Evolutionary conservation across 2,797 vertebrate genomes (phyloP).

Genomic region (Salmo trutta): DNA sequence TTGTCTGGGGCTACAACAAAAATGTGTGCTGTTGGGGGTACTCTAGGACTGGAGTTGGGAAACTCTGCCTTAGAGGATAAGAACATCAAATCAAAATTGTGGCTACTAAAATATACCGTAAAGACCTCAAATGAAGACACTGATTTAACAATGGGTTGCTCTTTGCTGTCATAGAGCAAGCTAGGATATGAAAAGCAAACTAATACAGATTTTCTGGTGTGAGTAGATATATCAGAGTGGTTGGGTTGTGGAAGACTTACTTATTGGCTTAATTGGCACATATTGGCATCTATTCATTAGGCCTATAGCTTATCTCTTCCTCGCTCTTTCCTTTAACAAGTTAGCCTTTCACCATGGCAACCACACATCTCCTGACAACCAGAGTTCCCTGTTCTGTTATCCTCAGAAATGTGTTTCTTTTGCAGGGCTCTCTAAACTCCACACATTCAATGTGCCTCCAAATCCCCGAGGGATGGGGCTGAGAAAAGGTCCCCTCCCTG

Average conservation of each 20-base stretch:
- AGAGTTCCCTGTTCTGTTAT: neutral
- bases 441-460: neutral
- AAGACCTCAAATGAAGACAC: too few relatives aligned
- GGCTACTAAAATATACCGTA: too few relatives aligned
- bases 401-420: neutral
- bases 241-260: too few relatives aligned
- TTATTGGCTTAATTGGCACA: too few relatives aligned
- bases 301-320: neutral
- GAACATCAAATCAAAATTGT: neutral
- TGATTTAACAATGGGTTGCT: too few relatives aligned
- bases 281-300: neutral
- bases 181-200: neutral
- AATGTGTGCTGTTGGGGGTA: too few relatives aligned
- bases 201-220: neutral
- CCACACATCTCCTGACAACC: neutral
- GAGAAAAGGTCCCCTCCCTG: neutral
- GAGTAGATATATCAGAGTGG: neutral
- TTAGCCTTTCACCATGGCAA: constrained; percentile 7
- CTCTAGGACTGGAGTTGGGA: too few relatives aligned
- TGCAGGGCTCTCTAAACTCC: neutral
- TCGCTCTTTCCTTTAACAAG: neutral
- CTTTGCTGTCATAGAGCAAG: too few relatives aligned
- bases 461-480: neutral
- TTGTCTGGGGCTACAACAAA: too few relatives aligned
- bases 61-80: neutral